Evolutionary conservation across 2,797 vertebrate genomes (phyloP), one percentile per base, ranked within the genome.

Genomic region (Anomalospiza imberbis): DNA sequence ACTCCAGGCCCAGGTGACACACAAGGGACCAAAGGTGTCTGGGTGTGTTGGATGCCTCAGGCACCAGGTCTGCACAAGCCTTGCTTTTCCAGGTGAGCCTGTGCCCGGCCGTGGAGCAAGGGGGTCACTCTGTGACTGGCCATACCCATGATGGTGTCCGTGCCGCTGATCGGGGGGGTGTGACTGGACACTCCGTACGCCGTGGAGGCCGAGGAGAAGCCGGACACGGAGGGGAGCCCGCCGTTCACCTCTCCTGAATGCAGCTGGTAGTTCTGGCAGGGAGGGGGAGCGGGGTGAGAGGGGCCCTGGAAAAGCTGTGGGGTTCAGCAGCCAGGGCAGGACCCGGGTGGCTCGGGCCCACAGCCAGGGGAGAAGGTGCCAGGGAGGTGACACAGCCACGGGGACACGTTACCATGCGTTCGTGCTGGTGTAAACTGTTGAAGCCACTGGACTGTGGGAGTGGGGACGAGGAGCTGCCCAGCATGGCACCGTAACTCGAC

Each of bases 181-280:
- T 99, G 99, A 95, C 98, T 99, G 79, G 99, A 97, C 91, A 99
- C 98, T 2, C 98, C 98, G 83, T 99, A 98, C 2, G 98, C 98
- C 13, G 98, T 92, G n/a, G 99, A 98, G 75, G 98, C 96, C 0
- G 99, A 97, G 93, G 99, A 98, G 95, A 99, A 99, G 94, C 98
- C 98, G 42, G 98, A 90, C 83, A 97, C 96, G 0, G 98, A 97
- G 2, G 99, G 98, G 31, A 99, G 98, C 4, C 98, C 98, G 6
- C 99, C 99, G 0, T 99, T 99, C 76, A 99, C 99, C 91, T 99
- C 99, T 7, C 98, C 98, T 83, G 98, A 98, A 8, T 99, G 99
- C 95, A 99, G 98, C 96, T 98, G 98, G 98, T 99, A 99, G 97
- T 98, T 99, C 99, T 99, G 96, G 67, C 61, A 81, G 28, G n/a